Evolutionary conservation across 2,113 vertebrate genomes (phyloP), one percentile per base, ranked within the genome.

Genomic region (Otis tarda): DNA sequence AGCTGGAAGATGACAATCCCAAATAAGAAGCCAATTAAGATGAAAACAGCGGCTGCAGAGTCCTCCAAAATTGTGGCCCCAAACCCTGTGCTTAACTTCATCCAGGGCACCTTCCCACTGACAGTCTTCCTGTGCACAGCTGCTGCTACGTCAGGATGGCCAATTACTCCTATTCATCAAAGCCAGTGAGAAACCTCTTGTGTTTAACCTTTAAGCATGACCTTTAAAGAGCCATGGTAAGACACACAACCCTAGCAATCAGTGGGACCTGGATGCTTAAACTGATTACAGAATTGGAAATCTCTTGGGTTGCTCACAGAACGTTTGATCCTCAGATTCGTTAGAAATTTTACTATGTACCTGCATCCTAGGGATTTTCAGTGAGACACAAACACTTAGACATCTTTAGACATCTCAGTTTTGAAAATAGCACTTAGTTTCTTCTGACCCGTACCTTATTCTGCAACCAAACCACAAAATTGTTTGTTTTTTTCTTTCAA

Each of bases 91-190:
- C 25, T 90, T 80, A 77, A 74, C 41, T 83, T 73, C 78, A 63
- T 28, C 27, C 63, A 63, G 47, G 43, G 33, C 73, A 70, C 30
- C 35, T 90, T 86, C 82, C 79, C 47, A 64, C 83, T 47, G 50
- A 55, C 78, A 56, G 7, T 56, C 56, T 35, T 85, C 50, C 50
- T 33, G 25, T 31, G 41, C 22, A 35, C 69, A 85, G 82, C 56
- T 84, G 69, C 67, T 87, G 61, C 61, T 60, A 28, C 4, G 2
- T 67, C 68, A 47, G 2, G 33, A 74, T 2, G 5, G 60, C 79
- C 63, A 92, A 81, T 93, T 92, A 79, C 50, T 77, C 45, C 57
- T 83, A 83, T 69, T 93, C 89, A 47, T 85, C 79, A 90, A 74
- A 3, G 6, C 41, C 55, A 80, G 43, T 0, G 9, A 96, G 79